These are phyloP conservation scores for Setipinna tenuifilis DNA, from an alignment of 2,797 vertebrate species.

Conservation along the genomic window DNA sequence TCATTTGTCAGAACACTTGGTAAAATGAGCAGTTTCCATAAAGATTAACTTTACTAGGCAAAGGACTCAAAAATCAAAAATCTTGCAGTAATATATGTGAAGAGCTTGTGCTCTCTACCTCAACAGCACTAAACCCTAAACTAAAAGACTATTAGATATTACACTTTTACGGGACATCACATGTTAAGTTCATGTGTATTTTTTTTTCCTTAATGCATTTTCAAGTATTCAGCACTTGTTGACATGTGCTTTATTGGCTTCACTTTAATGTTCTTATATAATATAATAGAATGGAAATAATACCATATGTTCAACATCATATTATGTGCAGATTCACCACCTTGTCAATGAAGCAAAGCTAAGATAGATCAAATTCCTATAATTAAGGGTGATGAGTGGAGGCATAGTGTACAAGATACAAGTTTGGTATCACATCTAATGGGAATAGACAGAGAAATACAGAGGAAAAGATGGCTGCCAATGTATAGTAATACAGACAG, in stretches of 20 bases:
- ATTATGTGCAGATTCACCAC: not conserved
- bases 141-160: not conserved
- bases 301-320: not conserved
- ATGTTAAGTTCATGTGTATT: not conserved
- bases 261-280: slow-evolving; percentile 9
- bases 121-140: not conserved
- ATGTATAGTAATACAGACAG: slow-evolving; percentile 44
- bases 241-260: not conserved
- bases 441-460: too few species aligned
- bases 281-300: not conserved
- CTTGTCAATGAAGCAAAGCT: not conserved
- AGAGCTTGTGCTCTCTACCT: not conserved
- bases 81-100: slow-evolving; percentile 21
- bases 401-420: too few species aligned
- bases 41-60: slow-evolving; percentile 5
- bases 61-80: not conserved
- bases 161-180: not conserved
- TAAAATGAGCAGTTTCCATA: slow-evolving; percentile 6
- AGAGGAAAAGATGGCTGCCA: slow-evolving; percentile 40
- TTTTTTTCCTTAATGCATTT: not conserved
- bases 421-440: too few species aligned
- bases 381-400: not conserved
- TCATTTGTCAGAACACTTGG: slow-evolving; percentile 10
- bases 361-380: not conserved
- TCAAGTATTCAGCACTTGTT: not conserved